phyloP scores from a whole-genome alignment of 2,113 vertebrate species.

The Brachyhypopomus gauderio region DNA sequence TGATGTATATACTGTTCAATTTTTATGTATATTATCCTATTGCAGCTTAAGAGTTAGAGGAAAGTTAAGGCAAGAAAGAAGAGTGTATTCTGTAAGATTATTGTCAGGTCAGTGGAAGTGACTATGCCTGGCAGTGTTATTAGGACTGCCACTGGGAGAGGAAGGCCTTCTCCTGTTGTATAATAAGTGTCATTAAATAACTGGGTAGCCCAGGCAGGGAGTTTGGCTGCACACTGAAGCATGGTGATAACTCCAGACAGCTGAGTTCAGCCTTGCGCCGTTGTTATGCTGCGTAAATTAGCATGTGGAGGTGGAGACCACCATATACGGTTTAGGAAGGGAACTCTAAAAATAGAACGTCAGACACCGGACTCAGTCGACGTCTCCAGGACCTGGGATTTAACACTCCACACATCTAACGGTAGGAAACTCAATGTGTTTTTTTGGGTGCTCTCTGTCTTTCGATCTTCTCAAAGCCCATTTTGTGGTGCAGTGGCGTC shows the following conservation, averaged over 20 bases:
- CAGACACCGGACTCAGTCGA: slow-evolving; percentile 34
- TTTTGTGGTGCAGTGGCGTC: slow-evolving; percentile 3
- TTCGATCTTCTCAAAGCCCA: not conserved
- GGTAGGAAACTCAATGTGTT: slow-evolving; percentile 23
- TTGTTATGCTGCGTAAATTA: slow-evolving; percentile 47
- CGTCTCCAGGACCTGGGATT: slow-evolving; percentile 37
- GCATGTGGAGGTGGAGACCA: slow-evolving; percentile 38
- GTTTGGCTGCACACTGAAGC: slow-evolving; percentile 58
- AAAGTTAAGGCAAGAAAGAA: not conserved
- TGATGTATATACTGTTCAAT: slow-evolving; percentile 1
- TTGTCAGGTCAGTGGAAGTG: not conserved
- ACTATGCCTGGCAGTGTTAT: not conserved
- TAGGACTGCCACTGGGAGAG: slow-evolving; percentile 8
- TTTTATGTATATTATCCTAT: not conserved
- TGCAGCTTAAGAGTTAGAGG: not conserved
- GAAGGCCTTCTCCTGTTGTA: slow-evolving; percentile 18
- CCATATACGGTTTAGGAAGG: slow-evolving; percentile 44
- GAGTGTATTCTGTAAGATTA: too few relatives aligned
- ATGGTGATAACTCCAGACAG: slow-evolving; percentile 65
- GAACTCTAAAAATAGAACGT: slow-evolving; percentile 48
- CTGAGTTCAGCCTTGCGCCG: slow-evolving; percentile 49
- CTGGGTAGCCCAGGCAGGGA: slow-evolving; percentile 52
- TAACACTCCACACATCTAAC: slow-evolving; percentile 25
- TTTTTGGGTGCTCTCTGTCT: not conserved
- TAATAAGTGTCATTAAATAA: slow-evolving; percentile 62